Percentiles rank a stretch among this genome's conserved stretches.
Evolutionary conservation across 2,797 vertebrate species (phyloP).

Genomic region (Rhinoraja longicauda): DNA sequence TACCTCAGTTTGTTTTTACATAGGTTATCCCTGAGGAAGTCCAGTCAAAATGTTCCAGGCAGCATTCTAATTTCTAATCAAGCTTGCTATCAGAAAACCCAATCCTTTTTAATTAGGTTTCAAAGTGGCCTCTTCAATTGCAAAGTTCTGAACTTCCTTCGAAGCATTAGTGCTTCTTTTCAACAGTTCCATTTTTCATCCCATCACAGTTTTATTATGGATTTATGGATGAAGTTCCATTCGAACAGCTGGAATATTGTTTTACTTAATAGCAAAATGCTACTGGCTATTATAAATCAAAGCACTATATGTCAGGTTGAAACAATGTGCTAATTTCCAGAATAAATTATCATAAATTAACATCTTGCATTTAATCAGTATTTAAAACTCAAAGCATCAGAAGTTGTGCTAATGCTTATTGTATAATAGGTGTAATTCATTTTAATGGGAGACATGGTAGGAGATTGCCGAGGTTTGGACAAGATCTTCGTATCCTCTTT

Average conservation of each 20-base stretch:
- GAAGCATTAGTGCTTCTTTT: not conserved
- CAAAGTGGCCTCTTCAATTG: not conserved
- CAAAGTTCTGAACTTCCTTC: not conserved
- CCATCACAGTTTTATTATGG: not conserved
- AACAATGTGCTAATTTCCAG: not conserved
- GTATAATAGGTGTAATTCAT: not conserved
- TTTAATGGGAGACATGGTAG: not conserved
- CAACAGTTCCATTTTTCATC: not conserved
- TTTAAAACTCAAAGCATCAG: not conserved
- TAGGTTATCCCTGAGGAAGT: not conserved
- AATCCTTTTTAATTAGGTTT: not conserved
- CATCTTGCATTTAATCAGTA: not conserved
- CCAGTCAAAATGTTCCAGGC: not conserved
- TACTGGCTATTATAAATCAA: conserved; percentile 31
- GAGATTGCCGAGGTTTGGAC: too few species aligned
- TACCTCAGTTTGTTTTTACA: not conserved
- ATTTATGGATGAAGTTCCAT: not conserved
- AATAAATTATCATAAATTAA: conserved; percentile 7
- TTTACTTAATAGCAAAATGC: conserved; percentile 13
- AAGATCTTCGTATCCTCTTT: too few species aligned
- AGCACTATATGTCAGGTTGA: not conserved
- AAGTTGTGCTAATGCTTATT: not conserved
- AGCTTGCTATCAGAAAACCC: not conserved
- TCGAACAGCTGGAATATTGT: conserved; percentile 28
- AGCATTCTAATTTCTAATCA: not conserved